Conservation (phyloP, 2,888 invertebrate genomes). For the Venustoraphidia nigricollis region DNA sequence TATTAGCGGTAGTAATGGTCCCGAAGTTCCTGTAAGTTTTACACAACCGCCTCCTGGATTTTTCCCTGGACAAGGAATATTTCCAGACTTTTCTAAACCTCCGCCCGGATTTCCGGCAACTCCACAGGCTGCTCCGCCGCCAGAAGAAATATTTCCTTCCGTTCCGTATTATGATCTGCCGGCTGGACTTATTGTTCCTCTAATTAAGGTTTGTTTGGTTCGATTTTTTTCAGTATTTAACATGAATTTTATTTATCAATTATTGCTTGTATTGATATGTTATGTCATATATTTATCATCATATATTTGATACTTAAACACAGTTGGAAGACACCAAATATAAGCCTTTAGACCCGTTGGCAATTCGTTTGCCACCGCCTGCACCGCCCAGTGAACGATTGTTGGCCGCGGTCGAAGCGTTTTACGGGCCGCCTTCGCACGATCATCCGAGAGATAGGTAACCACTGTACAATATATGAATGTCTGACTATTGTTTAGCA, state of each 20-base stretch:
- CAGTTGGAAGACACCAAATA: constrained; percentile 82
- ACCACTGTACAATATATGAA: constrained; percentile 11
- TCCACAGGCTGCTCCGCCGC: constrained; percentile 21
- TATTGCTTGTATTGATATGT: too few relatives aligned
- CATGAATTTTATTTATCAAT: constrained; percentile 2
- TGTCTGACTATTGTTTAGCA: too few relatives aligned
- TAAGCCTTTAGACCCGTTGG: constrained; percentile 75
- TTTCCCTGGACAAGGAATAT: constrained; percentile 33
- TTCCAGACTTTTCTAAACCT: constrained; percentile 74
- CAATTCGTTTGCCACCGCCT: constrained; percentile 85
- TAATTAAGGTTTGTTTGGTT: constrained; percentile 55
- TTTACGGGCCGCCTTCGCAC: constrained; percentile 88
- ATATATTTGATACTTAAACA: constrained; percentile 9
- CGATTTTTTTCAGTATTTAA: constrained; percentile 5
- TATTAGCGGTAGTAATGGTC: constrained; percentile 9
- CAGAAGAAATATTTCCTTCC: constrained; percentile 70
- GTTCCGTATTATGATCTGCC: constrained; percentile 95
- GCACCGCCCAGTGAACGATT: constrained; percentile 88
- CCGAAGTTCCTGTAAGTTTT: constrained; percentile 22
- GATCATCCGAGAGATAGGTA: constrained; percentile 88
- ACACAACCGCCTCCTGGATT: constrained; percentile 41
- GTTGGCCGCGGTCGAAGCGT: constrained; percentile 87
- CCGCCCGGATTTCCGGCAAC: constrained; percentile 58
- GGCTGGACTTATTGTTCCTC: constrained; percentile 94
- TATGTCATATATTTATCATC: background rate